A percentile compares a stretch with the other conserved stretches of the same genome.
phyloP scores from a whole-genome alignment of 1,140 invertebrate genomes.

The Matsumurasca onukii region DNA sequence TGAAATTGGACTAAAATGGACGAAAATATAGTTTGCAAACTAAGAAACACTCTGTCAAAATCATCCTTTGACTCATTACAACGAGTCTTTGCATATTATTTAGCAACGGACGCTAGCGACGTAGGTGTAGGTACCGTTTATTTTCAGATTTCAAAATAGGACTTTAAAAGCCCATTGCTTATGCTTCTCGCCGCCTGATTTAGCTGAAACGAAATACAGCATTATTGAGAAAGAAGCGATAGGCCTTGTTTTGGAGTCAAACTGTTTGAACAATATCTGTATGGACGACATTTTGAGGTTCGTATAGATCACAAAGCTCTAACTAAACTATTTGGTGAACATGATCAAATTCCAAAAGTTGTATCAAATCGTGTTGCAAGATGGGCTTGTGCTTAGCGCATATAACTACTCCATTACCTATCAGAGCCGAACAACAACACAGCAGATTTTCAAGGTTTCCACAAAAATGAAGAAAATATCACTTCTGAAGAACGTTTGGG shows the following conservation, averaged over 20 bases:
- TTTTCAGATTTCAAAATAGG: neutral
- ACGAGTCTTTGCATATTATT: neutral
- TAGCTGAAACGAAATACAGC: too few species aligned
- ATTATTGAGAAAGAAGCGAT: neutral
- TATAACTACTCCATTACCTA: too few species aligned
- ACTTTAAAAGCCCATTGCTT: neutral
- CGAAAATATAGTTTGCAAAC: neutral
- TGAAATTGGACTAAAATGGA: neutral
- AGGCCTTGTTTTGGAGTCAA: neutral
- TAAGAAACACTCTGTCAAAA: neutral
- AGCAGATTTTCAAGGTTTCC: too few species aligned
- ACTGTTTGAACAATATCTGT: neutral
- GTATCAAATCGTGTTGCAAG: neutral
- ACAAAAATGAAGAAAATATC: too few species aligned
- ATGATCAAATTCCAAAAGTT: neutral
- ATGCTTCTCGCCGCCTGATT: neutral
- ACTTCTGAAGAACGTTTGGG: too few species aligned
- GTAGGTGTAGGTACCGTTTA: neutral
- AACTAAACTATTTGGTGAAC: constrained; percentile 1
- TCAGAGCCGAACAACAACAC: too few species aligned
- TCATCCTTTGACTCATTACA: neutral
- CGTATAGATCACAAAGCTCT: neutral
- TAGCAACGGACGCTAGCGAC: neutral
- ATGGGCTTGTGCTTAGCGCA: too few species aligned
- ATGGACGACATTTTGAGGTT: constrained; percentile 1